Conservation (phyloP, 2,888 invertebrate genomes). For the Cylindroiulus punctatus region DNA sequence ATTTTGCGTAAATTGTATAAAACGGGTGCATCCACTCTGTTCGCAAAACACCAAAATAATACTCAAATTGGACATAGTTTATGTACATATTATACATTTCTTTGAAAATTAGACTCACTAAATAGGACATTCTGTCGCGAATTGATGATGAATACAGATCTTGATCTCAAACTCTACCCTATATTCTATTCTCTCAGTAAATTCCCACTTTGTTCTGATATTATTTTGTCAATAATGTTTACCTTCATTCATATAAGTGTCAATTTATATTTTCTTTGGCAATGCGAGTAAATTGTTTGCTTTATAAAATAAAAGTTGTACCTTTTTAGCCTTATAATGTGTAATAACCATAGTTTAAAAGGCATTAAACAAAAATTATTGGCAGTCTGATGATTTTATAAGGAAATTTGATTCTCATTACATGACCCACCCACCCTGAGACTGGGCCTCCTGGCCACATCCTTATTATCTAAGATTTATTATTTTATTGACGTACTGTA, state of each 20-base stretch:
- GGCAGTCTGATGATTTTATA: neutral
- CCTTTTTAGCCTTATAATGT: slow-evolving; percentile 27
- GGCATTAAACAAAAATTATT: neutral
- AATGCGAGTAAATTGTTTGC: slow-evolving; percentile 21
- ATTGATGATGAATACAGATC: neutral
- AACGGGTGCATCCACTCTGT: neutral
- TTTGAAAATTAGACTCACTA: neutral
- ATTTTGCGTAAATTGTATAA: neutral
- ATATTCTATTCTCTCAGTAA: neutral
- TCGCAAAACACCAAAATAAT: neutral
- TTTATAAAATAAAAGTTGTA: slow-evolving; percentile 30
- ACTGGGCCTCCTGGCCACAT: too few relatives aligned
- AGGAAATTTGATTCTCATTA: neutral
- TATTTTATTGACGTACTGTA: too few relatives aligned
- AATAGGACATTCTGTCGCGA: neutral
- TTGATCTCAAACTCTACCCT: neutral
- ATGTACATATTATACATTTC: neutral
- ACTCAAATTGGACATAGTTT: neutral
- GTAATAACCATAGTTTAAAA: neutral
- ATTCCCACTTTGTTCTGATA: neutral
- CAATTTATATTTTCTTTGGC: neutral
- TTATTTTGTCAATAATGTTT: neutral
- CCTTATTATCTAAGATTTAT: too few relatives aligned
- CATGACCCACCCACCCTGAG: too few relatives aligned
- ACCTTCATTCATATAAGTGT: neutral